Conservation (phyloP, 2,888 invertebrate genomes). For the Amitus sp. region DNA sequence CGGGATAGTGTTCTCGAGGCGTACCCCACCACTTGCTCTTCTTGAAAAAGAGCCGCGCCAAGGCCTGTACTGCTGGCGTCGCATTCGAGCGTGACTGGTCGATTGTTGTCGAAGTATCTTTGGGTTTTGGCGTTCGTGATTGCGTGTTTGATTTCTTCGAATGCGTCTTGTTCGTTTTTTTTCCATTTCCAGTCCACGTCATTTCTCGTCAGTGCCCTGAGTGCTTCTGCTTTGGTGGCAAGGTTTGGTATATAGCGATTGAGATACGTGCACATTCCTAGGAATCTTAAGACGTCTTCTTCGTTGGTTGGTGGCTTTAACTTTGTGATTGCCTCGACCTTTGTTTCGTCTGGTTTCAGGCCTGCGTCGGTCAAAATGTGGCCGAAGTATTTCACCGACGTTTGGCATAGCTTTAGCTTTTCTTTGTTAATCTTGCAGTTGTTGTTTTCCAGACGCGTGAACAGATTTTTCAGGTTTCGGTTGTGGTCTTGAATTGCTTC, state of each 20-base stretch:
- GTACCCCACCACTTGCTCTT: slow-evolving; percentile 52
- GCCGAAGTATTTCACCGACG: slow-evolving; percentile 15
- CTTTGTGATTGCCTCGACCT: background rate
- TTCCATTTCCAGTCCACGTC: slow-evolving; percentile 11
- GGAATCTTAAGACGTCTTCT: slow-evolving; percentile 8
- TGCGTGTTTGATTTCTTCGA: slow-evolving; percentile 7
- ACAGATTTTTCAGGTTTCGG: slow-evolving; percentile 5
- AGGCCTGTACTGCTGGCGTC: slow-evolving; percentile 37
- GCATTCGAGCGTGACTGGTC: slow-evolving; percentile 9
- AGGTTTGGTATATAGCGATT: slow-evolving; percentile 6
- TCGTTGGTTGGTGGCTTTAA: slow-evolving; percentile 2
- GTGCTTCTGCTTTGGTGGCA: background rate
- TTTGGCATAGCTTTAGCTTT: slow-evolving; percentile 5
- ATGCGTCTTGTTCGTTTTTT: background rate
- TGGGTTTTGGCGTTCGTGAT: background rate
- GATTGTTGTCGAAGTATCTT: slow-evolving; percentile 13
- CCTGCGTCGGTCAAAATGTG: slow-evolving; percentile 11
- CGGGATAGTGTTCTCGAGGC: slow-evolving; percentile 50
- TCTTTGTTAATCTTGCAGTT: slow-evolving; percentile 12
- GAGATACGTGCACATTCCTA: slow-evolving; percentile 16
- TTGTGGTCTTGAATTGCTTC: slow-evolving; percentile 10
- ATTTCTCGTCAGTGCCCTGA: slow-evolving; percentile 5
- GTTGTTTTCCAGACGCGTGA: background rate
- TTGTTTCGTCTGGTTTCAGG: slow-evolving; percentile 1
- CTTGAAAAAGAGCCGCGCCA: slow-evolving; percentile 53